Evolutionary conservation across 2,888 invertebrate species (phyloP).

Genomic region (Nasonovia ribisnigri): DNA sequence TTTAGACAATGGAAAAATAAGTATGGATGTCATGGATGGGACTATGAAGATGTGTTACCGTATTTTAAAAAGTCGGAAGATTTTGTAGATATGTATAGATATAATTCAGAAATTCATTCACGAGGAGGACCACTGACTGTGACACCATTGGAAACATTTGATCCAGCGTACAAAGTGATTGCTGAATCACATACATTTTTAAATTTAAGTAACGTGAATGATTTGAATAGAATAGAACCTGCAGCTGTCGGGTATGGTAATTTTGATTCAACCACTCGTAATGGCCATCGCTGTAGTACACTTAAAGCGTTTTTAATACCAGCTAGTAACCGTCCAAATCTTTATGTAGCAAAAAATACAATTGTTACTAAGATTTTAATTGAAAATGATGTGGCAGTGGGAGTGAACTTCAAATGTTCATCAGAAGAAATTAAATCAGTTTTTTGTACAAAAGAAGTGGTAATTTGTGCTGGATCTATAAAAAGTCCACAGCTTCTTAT

Average conservation of each 20-base stretch:
- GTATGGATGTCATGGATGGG: constrained; percentile 59
- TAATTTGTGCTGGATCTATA: constrained; percentile 77
- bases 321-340: constrained; percentile 76
- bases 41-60: constrained; percentile 49
- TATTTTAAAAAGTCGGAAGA: constrained; percentile 66
- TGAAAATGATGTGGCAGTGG: constrained; percentile 75
- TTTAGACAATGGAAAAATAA: constrained; percentile 55
- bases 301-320: constrained; percentile 85
- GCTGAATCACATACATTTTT: background rate
- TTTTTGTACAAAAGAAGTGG: constrained; percentile 73
- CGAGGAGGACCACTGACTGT: constrained; percentile 58
- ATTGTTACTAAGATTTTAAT: constrained; percentile 79
- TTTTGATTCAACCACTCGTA: constrained; percentile 70
- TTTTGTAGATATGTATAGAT: constrained; percentile 10
- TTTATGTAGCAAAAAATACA: constrained; percentile 80
- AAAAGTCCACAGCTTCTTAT: constrained; percentile 77
- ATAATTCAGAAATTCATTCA: constrained; percentile 25
- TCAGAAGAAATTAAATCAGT: constrained; percentile 72
- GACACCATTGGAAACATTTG: constrained; percentile 42
- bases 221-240: constrained; percentile 43
- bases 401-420: constrained; percentile 75
- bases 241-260: constrained; percentile 36
- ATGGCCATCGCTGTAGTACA: constrained; percentile 83
- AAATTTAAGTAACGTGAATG: background rate
- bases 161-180: constrained; percentile 42